Percentiles rank a stretch among this genome's conserved stretches.
These are phyloP conservation scores for Colius striatus DNA, from an alignment of 2,113 vertebrate genomes.

Conservation along the genomic window DNA sequence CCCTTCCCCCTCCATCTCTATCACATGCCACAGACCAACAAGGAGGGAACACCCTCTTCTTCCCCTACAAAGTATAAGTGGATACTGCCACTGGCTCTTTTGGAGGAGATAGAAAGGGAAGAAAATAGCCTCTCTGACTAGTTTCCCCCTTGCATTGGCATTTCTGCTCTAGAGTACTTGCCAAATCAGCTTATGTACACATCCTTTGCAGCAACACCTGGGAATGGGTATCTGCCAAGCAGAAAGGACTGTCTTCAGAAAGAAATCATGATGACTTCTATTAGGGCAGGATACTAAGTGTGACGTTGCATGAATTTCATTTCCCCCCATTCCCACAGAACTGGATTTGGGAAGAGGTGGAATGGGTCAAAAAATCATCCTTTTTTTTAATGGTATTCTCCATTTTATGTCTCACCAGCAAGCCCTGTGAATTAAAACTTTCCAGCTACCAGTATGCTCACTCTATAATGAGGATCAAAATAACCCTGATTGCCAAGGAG, in stretches of 20 bases:
- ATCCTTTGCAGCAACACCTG: neutral
- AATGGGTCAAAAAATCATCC: neutral
- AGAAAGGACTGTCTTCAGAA: neutral
- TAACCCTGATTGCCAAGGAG: constrained; percentile 1
- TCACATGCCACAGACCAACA: neutral
- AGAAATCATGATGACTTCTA: neutral
- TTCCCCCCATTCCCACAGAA: neutral
- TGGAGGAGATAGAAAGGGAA: neutral
- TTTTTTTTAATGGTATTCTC: neutral
- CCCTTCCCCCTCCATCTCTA: neutral
- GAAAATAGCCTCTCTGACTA: neutral
- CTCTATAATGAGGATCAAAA: constrained; percentile 17
- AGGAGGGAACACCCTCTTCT: neutral
- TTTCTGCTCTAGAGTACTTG: neutral
- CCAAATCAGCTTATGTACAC: neutral
- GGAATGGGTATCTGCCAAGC: neutral
- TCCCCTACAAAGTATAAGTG: neutral
- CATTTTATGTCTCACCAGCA: neutral
- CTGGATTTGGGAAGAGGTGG: neutral
- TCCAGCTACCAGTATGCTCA: neutral
- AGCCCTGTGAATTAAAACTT: constrained; percentile 41
- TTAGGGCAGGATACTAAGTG: neutral
- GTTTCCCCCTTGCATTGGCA: neutral
- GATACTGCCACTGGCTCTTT: neutral
- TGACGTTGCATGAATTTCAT: neutral